These are phyloP conservation scores for Meloidogyne floridensis DNA, from an alignment of 1,140 invertebrate genomes.

Conservation along the genomic window DNA sequence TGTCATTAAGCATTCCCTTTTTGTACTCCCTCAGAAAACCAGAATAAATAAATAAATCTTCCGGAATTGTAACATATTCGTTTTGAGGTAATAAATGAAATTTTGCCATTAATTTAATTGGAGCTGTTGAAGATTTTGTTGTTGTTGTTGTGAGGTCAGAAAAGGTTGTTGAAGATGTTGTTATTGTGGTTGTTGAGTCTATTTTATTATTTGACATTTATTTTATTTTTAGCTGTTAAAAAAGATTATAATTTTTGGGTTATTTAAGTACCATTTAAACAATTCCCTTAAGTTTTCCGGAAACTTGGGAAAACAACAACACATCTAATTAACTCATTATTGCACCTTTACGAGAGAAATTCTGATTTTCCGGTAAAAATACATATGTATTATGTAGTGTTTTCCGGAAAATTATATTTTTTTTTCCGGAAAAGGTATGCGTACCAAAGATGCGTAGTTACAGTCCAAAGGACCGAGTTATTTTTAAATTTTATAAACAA, in stretches of 20 bases:
- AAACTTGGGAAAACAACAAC: neutral
- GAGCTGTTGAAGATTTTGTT: neutral
- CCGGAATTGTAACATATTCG: constrained; percentile 4
- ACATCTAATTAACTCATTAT: neutral
- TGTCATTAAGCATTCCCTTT: constrained; percentile 18
- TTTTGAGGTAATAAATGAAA: constrained; percentile 3
- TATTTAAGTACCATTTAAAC: no score
- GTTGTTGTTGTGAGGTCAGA: neutral
- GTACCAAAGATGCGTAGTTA: no score
- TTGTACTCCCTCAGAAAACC: constrained; percentile 19
- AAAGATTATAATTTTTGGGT: no score
- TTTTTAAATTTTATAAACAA: no score
- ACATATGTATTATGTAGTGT: no score
- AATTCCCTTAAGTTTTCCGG: no score
- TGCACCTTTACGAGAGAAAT: neutral
- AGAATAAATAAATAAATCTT: constrained; percentile 12
- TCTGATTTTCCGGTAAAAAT: neutral
- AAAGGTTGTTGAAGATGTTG: neutral
- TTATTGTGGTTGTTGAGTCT: neutral
- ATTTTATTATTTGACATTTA: neutral
- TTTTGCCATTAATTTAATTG: neutral
- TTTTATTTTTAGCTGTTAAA: neutral
- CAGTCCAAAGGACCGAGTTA: no score
- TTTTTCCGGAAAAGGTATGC: no score
- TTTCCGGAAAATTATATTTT: no score